Base-by-base conservation (phyloP, 92 coral and sea anemone genomes). In the Epizoanthus rinbou region DNA sequence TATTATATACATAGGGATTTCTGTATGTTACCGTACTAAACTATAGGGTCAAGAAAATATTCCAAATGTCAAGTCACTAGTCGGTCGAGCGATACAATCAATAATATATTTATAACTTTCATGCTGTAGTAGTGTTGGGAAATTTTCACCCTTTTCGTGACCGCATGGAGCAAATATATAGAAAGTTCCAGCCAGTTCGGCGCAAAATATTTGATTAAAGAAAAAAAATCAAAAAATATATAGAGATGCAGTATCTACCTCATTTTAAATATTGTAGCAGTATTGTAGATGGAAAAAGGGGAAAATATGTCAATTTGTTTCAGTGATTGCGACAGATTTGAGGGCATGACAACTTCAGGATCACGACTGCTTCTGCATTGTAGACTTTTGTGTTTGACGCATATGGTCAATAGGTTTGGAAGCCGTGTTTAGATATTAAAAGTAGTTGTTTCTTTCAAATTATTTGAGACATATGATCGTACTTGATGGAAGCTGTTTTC, bases 1-100 rank as follows among this genome's bases (percentile, higher is more conserved):
- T 57, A 78, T 19, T 63, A 63, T 59, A 50, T 64, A 50, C 54
- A 2, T 50, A 50, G 71, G 50, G 19, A 43, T 78, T 43, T 76
- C 28, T 24, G 8, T 41, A 59, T 21, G 17, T 21, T 28, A n/a
- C n/a, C n/a, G 22, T 24, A 65, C 19, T 31, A 67, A 28, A 18
- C 21, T 33, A n/a, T n/a, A 31, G 37, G 15, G 73, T 19, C 3
- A 67, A 59, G 41, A 41, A 37, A 14, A 57, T 76, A 59, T 31
- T 11, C 45, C 17, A 13, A 71, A 17, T 8, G 52, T 21, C 6
- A 39, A 16, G 19, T 11, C 9, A 11, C n/a, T 9, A 76, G 43
- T 53, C 41, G 23, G 80, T 23, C 8, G 80, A 17, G 13, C 33
- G 81, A 33, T 76, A 76, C 22, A 21, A 72, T 41, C 47, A 18